These are phyloP conservation scores for Xanthorhoe spadicearia DNA, from an alignment of 2,888 invertebrate genomes.

Conservation along the genomic window DNA sequence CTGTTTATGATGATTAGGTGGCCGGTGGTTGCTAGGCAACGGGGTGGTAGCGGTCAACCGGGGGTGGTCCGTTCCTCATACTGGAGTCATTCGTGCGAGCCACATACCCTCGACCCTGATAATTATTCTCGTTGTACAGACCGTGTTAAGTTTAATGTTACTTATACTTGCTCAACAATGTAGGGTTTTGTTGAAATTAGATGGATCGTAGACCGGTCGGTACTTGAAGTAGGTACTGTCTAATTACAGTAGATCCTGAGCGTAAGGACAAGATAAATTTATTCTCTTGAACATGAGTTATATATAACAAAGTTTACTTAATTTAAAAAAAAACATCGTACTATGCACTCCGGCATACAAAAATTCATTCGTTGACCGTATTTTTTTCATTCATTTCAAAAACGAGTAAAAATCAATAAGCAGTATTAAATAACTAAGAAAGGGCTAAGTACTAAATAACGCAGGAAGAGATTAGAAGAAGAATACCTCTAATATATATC, in stretches of 20 bases:
- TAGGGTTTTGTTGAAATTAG: conserved; percentile 37
- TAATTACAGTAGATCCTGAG: background rate
- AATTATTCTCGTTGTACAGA: conserved; percentile 78
- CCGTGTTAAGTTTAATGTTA: conserved; percentile 75
- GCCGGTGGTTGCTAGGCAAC: conserved; percentile 78
- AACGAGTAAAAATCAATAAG: too few species aligned
- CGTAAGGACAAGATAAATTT: background rate
- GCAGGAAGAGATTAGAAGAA: background rate
- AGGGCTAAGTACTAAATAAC: background rate
- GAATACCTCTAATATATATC: too few species aligned
- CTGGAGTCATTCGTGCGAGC: conserved; percentile 67
- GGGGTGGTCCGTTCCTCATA: conserved; percentile 74
- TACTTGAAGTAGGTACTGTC: conserved; percentile 36
- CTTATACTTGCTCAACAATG: conserved; percentile 56
- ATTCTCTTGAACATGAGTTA: background rate
- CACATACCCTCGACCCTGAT: conserved; percentile 65
- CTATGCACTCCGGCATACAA: background rate
- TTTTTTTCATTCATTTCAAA: background rate
- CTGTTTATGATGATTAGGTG: conserved; percentile 83
- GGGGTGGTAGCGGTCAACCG: conserved; percentile 76
- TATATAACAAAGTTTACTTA: background rate
- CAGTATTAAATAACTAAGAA: background rate
- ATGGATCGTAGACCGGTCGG: conserved; percentile 30
- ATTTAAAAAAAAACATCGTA: background rate
- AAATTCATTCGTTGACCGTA: background rate